These are phyloP conservation scores for Mastomys coucha DNA, from an alignment of 2,113 vertebrate species.

Conservation along the genomic window DNA sequence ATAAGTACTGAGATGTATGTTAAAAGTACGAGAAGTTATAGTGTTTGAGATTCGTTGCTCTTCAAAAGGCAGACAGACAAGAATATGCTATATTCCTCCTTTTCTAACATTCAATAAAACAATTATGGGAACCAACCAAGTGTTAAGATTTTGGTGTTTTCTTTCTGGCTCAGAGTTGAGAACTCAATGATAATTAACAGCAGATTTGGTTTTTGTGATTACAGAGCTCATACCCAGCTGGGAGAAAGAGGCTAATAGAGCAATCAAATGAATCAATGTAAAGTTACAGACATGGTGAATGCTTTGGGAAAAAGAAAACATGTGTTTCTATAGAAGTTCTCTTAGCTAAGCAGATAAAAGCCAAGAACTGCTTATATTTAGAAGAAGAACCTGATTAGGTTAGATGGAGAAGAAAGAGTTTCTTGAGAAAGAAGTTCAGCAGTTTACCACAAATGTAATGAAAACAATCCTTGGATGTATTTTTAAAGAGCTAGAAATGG, in stretches of 20 bases:
- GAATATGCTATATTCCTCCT: background rate
- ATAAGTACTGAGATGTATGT: background rate
- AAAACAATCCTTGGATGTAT: background rate
- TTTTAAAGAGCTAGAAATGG: background rate
- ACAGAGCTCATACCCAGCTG: background rate
- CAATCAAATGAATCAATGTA: background rate
- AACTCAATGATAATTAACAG: background rate
- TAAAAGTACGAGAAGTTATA: background rate
- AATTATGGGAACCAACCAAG: background rate
- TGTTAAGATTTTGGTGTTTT: background rate
- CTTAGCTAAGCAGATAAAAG: background rate
- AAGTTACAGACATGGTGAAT: background rate
- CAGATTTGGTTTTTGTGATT: background rate
- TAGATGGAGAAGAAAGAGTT: background rate
- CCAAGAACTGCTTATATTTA: background rate
- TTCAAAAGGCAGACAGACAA: background rate
- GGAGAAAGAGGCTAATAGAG: background rate
- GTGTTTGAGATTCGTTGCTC: background rate
- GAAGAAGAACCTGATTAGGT: background rate
- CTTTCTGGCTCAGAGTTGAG: background rate
- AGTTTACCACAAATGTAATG: background rate
- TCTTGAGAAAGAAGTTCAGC: background rate
- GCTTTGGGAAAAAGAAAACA: background rate
- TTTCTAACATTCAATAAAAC: constrained; percentile 45
- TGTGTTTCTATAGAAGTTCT: background rate